Evolutionary conservation across 2,888 invertebrate genomes (phyloP), one percentile per base, ranked within the genome.

Genomic region (Eurytoma californica): DNA sequence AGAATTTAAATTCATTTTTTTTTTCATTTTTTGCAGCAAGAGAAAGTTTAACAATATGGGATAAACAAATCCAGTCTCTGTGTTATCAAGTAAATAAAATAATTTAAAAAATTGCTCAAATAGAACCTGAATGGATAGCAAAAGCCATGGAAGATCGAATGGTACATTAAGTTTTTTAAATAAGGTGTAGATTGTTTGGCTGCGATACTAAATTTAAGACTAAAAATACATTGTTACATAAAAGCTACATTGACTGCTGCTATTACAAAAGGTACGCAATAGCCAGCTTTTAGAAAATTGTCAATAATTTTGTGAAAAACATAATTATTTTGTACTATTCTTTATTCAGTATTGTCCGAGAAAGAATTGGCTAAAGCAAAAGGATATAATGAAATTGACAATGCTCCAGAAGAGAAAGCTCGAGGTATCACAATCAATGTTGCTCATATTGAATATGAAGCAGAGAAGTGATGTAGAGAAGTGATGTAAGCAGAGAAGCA

Each of bases 231-330:
- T n/a, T n/a, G n/a, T n/a, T n/a, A n/a, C n/a, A n/a, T n/a, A 57
- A 99, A 99, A 92, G 99, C 98, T 1, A 98, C 98, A 4, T 92
- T 99, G n/a, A 98, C 98, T 63, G 98, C 98, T 57, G 99, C 99
- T 47, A 98, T 99, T 77, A 99, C 98, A 0, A 97, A 94, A 93
- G 93, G 94, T 94, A 90, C 51, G 13, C 51, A 72, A 80, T 58
- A 16, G 58, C 49, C 9, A 9, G 39, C 2, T 39, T 7, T 76
- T 14, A 30, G 55, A 47, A 47, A 60, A n/a, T n/a, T 39, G 13
- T 13, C 13, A 9, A 16, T 7, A 49, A 61, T n/a, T 61, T 61
- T 68, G 39, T 7, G 4, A 39, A 7, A 39, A 39, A 39, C 9
- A 20, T 18, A 20, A 68, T 16, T 0, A 67, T 74, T 61, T 58